Conservation (phyloP, 2,888 invertebrate species). For the Spodoptera exigua region DNA sequence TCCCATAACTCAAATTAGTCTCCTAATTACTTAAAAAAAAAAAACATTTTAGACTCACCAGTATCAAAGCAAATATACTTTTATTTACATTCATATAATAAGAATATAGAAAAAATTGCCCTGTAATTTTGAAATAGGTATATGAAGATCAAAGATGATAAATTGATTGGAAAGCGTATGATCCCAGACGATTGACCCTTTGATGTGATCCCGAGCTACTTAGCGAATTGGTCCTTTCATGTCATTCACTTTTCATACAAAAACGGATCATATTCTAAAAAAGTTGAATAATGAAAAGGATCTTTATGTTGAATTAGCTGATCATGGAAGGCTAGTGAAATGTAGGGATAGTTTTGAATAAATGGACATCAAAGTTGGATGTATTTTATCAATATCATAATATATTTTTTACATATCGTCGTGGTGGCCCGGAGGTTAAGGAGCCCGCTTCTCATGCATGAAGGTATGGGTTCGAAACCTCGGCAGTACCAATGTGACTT, state of each 20-base stretch:
- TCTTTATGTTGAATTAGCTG: constrained; percentile 25
- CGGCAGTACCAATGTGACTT: no score
- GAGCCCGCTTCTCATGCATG: no score
- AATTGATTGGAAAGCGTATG: constrained; percentile 72
- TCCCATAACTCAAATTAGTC: no score
- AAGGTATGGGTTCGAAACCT: no score
- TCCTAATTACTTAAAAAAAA: not conserved
- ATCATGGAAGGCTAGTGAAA: constrained; percentile 5
- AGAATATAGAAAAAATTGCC: constrained; percentile 47
- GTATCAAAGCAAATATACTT: not conserved
- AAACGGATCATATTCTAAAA: constrained; percentile 56
- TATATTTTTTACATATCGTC: no score
- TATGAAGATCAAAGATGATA: constrained; percentile 77
- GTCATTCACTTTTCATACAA: constrained; percentile 70
- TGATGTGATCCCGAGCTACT: constrained; percentile 76
- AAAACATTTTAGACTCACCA: no score
- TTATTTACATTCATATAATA: constrained; percentile 19
- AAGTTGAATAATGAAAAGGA: constrained; percentile 48
- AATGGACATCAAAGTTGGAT: no score
- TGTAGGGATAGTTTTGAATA: not conserved
- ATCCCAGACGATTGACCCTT: constrained; percentile 82
- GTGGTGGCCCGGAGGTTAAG: no score
- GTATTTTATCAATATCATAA: no score
- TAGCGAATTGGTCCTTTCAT: constrained; percentile 83
- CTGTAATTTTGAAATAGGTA: constrained; percentile 67